Evolutionary conservation across 2,797 vertebrate species (phyloP), one percentile per base, ranked within the genome.

Genomic region (Gymnocypris eckloni): DNA sequence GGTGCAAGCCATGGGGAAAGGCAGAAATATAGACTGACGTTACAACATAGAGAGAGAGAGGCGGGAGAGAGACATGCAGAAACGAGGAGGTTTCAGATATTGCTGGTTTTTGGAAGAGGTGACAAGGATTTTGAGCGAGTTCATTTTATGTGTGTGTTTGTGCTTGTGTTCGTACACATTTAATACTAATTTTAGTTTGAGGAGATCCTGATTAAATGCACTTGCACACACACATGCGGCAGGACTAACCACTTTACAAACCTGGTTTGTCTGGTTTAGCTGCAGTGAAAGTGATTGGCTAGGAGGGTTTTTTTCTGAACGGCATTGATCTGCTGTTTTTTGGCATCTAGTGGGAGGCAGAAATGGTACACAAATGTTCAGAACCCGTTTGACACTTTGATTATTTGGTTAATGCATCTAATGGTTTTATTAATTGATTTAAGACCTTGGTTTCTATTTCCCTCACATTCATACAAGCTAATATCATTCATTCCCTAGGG

Each of bases 211-310:
- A 91, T 89, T 83, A 88, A 89, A 87, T 81, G 90, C 90, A 89
- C 91, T 89, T 91, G 87, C 89, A 89, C 86, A 89, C 78, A 84
- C 86, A 87, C 41, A n/a, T 78, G 56, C 87, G 86, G 88, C 87
- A 72, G 89, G 90, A 86, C 90, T 90, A 77, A 79, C 80, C 59
- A 66, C 79, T 85, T 70, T 69, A 25, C 41, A 82, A 81, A 86
- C 70, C 89, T 75, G 86, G 88, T 90, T 86, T 71, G 64, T 88
- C 92, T 86, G 83, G 75, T 59, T 82, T 82, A 87, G 66, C 77
- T 33, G 33, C 33, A 33, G 33, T 2, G 37, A 33, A 64, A 39
- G 83, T 71, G 71, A 75, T 83, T 88, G 70, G 73, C 79, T 80
- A 25, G 41, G 33, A 70, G 50, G n/a, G 28, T 18, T 52, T 28